Evolutionary conservation across 1,140 invertebrate species (phyloP), one percentile per base, ranked within the genome.

Genomic region (Zaprionus gabonicus): DNA sequence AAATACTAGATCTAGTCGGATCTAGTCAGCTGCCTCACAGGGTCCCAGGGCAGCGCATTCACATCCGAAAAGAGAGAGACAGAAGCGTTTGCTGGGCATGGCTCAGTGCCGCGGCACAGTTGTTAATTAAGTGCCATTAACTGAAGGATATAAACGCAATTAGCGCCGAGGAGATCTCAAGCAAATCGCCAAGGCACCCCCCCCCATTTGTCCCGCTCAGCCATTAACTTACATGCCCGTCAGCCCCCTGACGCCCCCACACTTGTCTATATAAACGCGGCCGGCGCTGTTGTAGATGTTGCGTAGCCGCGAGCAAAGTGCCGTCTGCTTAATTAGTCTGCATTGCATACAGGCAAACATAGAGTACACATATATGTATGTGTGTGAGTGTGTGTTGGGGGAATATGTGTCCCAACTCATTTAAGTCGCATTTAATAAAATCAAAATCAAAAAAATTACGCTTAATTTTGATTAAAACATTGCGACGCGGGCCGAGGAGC

Each of bases 121-220:
- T 90, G 85, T 90, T 90, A 90, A 90, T 90, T 90, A 90, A 90
- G 85, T 90, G 85, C 81, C 85, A 90, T 90, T 90, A 90, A 90
- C 86, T 90, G 85, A 90, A 90, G 85, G 85, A 90, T 90, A 90
- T 90, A 90, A 90, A 90, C 85, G 85, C 85, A 90, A 90, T 90
- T 90, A 90, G 85, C 85, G 85, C 85, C 85, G 76, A 90, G 68
- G 51, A 73, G 78, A 90, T 90, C 82, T 90, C 85, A 90, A 90
- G 79, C 85, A 90, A 90, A 90, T 82, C 85, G 85, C 41, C 71
- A 60, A 60, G 71, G 44, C 36, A 23, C 13, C 36, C 17, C n/a
- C n/a, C n/a, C n/a, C n/a, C n/a, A n/a, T 13, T 25, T 25, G 12
- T 23, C 31, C 36, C 2, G 13, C 31, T 20, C 17, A 44, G 49